Evolutionary conservation across 2,888 invertebrate genomes (phyloP), one percentile per base, ranked within the genome.

Genomic region (Apodemia mormo): DNA sequence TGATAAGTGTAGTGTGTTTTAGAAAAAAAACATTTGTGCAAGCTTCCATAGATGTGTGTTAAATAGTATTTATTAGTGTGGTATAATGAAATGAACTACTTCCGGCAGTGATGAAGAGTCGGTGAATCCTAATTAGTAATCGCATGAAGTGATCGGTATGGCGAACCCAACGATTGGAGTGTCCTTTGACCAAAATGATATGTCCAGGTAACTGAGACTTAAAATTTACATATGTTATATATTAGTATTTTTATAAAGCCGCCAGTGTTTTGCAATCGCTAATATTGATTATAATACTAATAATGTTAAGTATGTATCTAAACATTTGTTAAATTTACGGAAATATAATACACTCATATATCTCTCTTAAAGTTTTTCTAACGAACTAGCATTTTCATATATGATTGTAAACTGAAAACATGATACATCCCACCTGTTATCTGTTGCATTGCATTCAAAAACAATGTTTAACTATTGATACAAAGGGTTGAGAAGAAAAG

Each of bases 161-260:
- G 90, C 92, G 81, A 92, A 89, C 81, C 86, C 92, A 76, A 86
- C 87, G 73, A 95, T 96, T 92, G 95, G 95, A 85, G 94, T 94
- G 82, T 94, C 95, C 70, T 96, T 96, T 86, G 96, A 96, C 89
- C 95, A 95, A 77, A 94, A 94, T 90, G 95, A 96, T 82, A 95
- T 94, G 91, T 94, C 94, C 87, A 95, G 95, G 95, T 90, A 77
- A 45, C 14, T 14, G 4, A 49, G 14, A 14, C 49, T 49, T 2
- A 14, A 49, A 49, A 49, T 49, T 14, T 45, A 45, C 45, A 43
- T 12, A 45, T 10, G 1, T 12, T 45, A 10, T 45, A 9, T 14
- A 49, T 12, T 49, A 14, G 1, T 14, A 14, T 49, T 14, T 49
- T 14, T 5, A 49, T 14, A 49, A 49, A 49, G 14, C 14, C 14